phyloP scores from a whole-genome alignment of 2,797 vertebrate species.

The Manis javanica region DNA sequence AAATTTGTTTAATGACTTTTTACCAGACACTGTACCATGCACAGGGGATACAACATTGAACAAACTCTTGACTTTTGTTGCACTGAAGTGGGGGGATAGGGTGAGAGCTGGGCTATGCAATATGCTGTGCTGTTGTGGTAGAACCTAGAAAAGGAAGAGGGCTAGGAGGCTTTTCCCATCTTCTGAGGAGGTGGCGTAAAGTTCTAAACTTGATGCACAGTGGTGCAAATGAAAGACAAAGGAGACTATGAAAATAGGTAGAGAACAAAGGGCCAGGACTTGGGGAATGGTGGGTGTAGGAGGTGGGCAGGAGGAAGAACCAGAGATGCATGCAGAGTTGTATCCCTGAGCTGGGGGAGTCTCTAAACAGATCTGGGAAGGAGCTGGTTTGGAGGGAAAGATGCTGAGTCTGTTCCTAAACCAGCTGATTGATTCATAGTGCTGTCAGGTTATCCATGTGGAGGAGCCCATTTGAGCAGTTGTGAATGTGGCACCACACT shows the following conservation, averaged over 20 bases:
- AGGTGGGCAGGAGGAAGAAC: neutral
- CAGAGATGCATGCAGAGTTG: neutral
- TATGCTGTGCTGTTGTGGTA: neutral
- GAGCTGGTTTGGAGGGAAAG: neutral
- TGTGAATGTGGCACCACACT: neutral
- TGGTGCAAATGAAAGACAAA: neutral
- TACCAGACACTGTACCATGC: neutral
- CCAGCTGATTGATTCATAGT: neutral
- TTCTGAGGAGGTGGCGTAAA: neutral
- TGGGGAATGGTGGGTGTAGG: neutral
- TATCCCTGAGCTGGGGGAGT: neutral
- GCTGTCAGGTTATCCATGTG: neutral
- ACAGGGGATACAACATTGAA: neutral
- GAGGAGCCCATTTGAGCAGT: constrained; percentile 7
- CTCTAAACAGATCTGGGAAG: neutral
- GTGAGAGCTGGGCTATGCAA: neutral
- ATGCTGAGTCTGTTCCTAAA: neutral
- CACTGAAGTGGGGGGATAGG: neutral
- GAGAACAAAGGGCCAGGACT: neutral
- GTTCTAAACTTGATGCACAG: neutral
- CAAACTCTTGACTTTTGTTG: neutral
- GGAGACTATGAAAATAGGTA: neutral
- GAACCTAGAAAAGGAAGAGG: neutral
- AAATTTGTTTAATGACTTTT: neutral
- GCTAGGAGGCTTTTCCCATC: neutral